Base-by-base conservation (phyloP, 2,888 invertebrate species). In the Nomada fabriciana region DNA sequence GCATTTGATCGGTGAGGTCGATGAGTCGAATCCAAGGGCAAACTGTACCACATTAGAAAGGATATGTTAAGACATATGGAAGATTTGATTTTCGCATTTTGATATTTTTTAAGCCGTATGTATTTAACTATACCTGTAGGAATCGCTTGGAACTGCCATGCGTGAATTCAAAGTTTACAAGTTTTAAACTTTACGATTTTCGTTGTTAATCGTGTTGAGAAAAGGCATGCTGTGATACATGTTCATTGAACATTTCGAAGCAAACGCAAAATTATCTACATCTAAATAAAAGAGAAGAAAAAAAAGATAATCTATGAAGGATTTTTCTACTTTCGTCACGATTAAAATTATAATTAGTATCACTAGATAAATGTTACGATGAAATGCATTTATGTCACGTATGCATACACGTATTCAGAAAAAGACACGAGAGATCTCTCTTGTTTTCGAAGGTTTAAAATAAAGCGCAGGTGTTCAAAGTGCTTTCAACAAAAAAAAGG, bases 211-310 rank as follows among this genome's bases (percentile, higher is more conserved):
- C 77, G 53, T 60, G 50, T 65, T 74, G 85, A 86, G 85, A 87
- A 87, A 87, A 86, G 86, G 85, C 85, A 87, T 87, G 85, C 87
- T 87, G 83, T 86, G 87, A 85, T 87, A 87, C 73, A 80, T 68
- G 71, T 85, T 85, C 81, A 83, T 63, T 29, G 79, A 80, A 80
- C 47, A 76, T 72, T 69, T 68, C 75, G 25, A 76, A 67, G 60
- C 67, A 68, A 68, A 76, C 42, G 70, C 50, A 72, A 78, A 73
- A 80, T 70, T 73, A 76, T 81, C 80, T 74, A 78, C 76, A 68
- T 20, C 55, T 67, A 76, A 80, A 76, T 50, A 15, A 73, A 80
- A 9, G 20, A 65, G 11, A 67, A 74, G 59, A 59, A 18, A 76
- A 64, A 76, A 75, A 61, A n/a, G 74, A 77, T 78, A 61, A 80